Conservation (phyloP, 2,113 vertebrate species). For the Ciconia stormi region DNA sequence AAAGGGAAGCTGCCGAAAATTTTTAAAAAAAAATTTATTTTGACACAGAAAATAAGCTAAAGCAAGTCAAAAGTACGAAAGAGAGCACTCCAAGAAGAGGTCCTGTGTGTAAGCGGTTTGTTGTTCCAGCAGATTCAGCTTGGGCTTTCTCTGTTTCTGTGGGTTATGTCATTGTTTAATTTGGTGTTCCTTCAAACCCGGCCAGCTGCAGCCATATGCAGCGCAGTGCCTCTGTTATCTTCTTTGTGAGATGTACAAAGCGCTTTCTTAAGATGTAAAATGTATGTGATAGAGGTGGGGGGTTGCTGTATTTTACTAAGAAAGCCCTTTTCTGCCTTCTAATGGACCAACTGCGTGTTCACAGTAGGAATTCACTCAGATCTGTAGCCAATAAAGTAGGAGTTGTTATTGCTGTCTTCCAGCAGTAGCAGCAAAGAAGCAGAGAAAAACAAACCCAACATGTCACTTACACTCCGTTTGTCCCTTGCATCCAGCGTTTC, state of each 20-base stretch:
- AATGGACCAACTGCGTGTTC: slow-evolving; percentile 25
- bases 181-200: slow-evolving; percentile 39
- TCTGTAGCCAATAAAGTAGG: slow-evolving; percentile 48
- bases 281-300: background rate
- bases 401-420: slow-evolving; percentile 43
- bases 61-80: background rate
- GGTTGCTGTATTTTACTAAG: slow-evolving; percentile 5
- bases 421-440: slow-evolving; percentile 30
- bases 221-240: background rate
- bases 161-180: slow-evolving; percentile 49
- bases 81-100: background rate
- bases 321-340: slow-evolving; percentile 46
- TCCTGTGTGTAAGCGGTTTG: background rate
- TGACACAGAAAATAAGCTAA: background rate
- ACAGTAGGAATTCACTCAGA: slow-evolving; percentile 37
- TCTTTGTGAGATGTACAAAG: background rate
- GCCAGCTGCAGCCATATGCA: slow-evolving; percentile 1
- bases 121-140: slow-evolving; percentile 1
- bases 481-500: slow-evolving; percentile 58
- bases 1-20: background rate
- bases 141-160: slow-evolving; percentile 20
- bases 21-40: background rate
- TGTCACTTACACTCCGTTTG: slow-evolving; percentile 40
- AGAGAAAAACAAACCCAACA: slow-evolving; percentile 20
- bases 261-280: background rate